These are phyloP conservation scores for Etheostoma nigrum DNA, from an alignment of 2,797 vertebrate species.

Conservation along the genomic window DNA sequence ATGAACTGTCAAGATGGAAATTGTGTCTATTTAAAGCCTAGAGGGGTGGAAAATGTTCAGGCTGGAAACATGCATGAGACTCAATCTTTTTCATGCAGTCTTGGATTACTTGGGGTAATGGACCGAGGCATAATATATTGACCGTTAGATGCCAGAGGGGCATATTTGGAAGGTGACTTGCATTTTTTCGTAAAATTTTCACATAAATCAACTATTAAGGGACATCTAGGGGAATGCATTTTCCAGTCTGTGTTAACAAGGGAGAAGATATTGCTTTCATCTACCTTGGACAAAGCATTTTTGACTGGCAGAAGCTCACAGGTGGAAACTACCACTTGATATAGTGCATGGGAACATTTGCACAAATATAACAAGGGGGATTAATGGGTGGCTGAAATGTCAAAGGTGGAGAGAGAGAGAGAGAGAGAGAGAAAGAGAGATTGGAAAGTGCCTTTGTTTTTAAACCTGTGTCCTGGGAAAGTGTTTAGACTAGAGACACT, in stretches of 20 bases:
- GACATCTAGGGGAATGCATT: constrained; percentile 40
- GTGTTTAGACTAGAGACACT: constrained; percentile 76
- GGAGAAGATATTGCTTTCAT: constrained; percentile 53
- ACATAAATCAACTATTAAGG: constrained; percentile 65
- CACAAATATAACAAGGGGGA: constrained; percentile 45
- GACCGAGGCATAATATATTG: constrained; percentile 62
- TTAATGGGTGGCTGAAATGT: constrained; percentile 41
- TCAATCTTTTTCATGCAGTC: constrained; percentile 69
- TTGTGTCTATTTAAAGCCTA: constrained; percentile 78
- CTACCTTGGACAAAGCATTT: constrained; percentile 46
- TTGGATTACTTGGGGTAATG: constrained; percentile 68
- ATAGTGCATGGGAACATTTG: constrained; percentile 59
- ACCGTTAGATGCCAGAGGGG: constrained; percentile 57
- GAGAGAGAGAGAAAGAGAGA: constrained; percentile 23
- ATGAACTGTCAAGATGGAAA: constrained; percentile 82
- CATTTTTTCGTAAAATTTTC: constrained; percentile 63
- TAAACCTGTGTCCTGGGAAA: constrained; percentile 67
- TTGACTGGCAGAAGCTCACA: constrained; percentile 48
- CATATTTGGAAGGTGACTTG: constrained; percentile 53
- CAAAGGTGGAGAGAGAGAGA: constrained; percentile 24
- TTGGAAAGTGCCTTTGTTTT: constrained; percentile 63
- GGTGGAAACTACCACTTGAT: constrained; percentile 59
- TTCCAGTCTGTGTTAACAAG: constrained; percentile 51
- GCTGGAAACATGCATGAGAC: constrained; percentile 76
- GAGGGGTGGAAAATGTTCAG: constrained; percentile 71